Conservation (phyloP, 1,140 invertebrate genomes). For the Aphidius ervi region DNA sequence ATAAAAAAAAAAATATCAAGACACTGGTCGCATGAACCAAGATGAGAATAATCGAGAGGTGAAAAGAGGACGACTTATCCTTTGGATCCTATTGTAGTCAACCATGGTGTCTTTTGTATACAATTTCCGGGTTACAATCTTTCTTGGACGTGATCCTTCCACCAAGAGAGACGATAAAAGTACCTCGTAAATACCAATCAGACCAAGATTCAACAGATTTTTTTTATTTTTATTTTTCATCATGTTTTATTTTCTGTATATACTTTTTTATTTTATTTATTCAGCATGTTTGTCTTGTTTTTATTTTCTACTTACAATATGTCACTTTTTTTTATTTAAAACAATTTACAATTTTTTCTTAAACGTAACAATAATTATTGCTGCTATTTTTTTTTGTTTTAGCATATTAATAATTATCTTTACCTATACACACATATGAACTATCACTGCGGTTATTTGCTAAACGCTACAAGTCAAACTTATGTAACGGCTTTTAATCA, state of each 20-base stretch:
- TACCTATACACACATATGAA: too few species aligned
- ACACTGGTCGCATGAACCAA: background rate
- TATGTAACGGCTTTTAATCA: too few species aligned
- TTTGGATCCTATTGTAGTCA: slow-evolving; percentile 7
- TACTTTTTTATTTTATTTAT: too few species aligned
- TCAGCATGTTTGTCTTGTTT: too few species aligned
- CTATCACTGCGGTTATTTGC: too few species aligned
- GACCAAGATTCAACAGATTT: slow-evolving; percentile 31
- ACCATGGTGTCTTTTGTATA: background rate
- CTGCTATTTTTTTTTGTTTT: too few species aligned
- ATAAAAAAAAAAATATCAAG: slow-evolving; percentile 1
- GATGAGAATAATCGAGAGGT: background rate
- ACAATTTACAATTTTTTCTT: too few species aligned
- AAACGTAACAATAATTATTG: too few species aligned
- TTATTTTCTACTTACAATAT: too few species aligned
- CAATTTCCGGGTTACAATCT: slow-evolving; percentile 28
- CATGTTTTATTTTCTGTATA: background rate
- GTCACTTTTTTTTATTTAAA: too few species aligned
- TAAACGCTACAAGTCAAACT: too few species aligned
- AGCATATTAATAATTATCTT: too few species aligned
- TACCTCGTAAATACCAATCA: slow-evolving; percentile 37
- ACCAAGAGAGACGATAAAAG: slow-evolving; percentile 27
- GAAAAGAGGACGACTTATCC: slow-evolving; percentile 15
- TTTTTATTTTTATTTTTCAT: background rate
- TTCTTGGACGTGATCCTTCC: slow-evolving; percentile 19